phyloP scores from a whole-genome alignment of 2,888 invertebrate species.

The Drosophila stalkeri region DNA sequence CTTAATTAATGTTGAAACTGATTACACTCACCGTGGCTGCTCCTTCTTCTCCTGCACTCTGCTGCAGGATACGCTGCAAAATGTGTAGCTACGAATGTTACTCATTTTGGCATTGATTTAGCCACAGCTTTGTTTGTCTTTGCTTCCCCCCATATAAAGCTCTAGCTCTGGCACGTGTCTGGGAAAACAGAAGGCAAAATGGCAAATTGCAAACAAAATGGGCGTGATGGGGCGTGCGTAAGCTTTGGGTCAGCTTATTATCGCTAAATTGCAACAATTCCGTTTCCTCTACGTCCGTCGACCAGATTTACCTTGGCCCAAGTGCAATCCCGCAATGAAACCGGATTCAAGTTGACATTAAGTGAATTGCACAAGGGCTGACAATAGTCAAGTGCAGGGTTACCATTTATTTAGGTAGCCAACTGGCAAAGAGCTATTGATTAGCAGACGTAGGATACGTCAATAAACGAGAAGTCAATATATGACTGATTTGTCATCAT shows the following conservation, averaged over 20 bases:
- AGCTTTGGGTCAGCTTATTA: conserved; percentile 71
- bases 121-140: conserved; percentile 16
- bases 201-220: conserved; percentile 49
- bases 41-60: conserved; percentile 2
- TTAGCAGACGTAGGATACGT: not conserved
- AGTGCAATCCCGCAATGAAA: conserved; percentile 45
- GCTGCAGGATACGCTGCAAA: conserved; percentile 23
- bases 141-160: not conserved
- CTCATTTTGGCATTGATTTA: conserved; percentile 72
- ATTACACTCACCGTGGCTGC: conserved; percentile 48
- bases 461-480: not conserved
- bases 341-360: conserved; percentile 34
- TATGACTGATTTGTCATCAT: not conserved
- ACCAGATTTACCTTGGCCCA: conserved; percentile 42
- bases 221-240: conserved; percentile 30
- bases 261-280: conserved; percentile 73
- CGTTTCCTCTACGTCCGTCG: conserved; percentile 33
- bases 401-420: conserved; percentile 4
- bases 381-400: conserved; percentile 40
- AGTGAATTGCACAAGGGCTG: conserved; percentile 22
- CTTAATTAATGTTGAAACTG: conserved; percentile 74
- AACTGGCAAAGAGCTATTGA: not conserved
- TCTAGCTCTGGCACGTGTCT: conserved; percentile 30
- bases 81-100: conserved; percentile 54
- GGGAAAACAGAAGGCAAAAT: conserved; percentile 37